Evolutionary conservation across 92 coral and sea anemone species (phyloP), one percentile per base, ranked within the genome.

Genomic region (Nematostella vectensis): DNA sequence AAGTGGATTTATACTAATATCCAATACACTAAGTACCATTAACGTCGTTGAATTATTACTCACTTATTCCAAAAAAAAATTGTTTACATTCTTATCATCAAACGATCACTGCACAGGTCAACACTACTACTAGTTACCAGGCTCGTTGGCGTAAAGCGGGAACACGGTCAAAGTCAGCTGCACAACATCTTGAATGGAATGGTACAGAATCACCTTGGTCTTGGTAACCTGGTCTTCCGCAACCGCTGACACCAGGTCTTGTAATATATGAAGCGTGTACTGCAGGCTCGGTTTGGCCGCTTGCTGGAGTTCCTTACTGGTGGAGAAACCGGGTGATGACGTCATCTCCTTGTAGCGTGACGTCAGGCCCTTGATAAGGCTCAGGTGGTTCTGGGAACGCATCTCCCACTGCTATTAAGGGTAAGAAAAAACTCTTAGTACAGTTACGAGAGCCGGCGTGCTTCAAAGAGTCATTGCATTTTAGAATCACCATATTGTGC

Each of bases 181-280:
- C 27, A 93, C 71, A 0, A 74, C 80, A 38, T 87, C 96, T 49
- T 88, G 76, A 40, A 93, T 75, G 37, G 99, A 93, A 76, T 93
- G 85, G 68, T 75, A 82, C 55, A 93, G 59, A 15, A 93, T 79
- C 15, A 83, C 80, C 58, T 93, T 93, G 43, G 99, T 87, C 70
- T 87, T 93, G 29, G 99, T 93, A 44, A 88, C 99, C 55, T 93
- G 96, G 55, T 83, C 96, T 49, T 63, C 88, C 16, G 87, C 57
- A 10, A 79, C 99, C 9, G 95, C 79, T 25, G 78, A 67, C 70
- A 93, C 77, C n/a, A 87, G 55, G 49, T 93, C 88, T 37, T 62
- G 69, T 68, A 93, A 55, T 27, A 93, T 54, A 40, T 72, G 72
- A 2, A 93, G 63, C 0, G 99, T 93, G 54, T 77, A 88, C 29